Percentiles rank a stretch among this genome's conserved stretches.
phyloP scores from a whole-genome alignment of 2,888 invertebrate species.

The Anaspis maculata region DNA sequence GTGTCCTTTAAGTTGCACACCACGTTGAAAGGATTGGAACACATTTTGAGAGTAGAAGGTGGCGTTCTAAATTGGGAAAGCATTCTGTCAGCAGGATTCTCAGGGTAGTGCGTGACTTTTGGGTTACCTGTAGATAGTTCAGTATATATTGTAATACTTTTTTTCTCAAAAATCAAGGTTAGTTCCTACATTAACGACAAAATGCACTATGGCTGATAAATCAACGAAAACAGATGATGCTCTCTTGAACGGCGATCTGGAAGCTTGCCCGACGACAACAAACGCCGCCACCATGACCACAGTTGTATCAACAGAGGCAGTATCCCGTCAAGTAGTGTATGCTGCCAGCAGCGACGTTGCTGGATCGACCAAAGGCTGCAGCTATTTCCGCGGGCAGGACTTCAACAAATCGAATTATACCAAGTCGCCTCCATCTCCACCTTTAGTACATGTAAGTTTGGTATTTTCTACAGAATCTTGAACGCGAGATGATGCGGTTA shows the following conservation, averaged over 20 bases:
- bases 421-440: constrained; percentile 26
- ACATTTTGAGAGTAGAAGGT: no score
- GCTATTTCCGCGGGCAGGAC: constrained; percentile 19
- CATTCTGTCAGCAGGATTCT: no score
- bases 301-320: constrained; percentile 34
- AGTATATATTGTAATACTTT: no score
- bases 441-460: constrained; percentile 21
- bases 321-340: constrained; percentile 26
- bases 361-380: constrained; percentile 23
- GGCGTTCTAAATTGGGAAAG: no score
- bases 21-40: no score
- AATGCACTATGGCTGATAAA: constrained; percentile 55
- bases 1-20: no score
- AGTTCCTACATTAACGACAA: constrained; percentile 39
- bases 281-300: constrained; percentile 51
- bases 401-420: constrained; percentile 17
- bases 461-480: no score
- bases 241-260: constrained; percentile 33
- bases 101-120: no score
- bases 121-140: no score
- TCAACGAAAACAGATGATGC: constrained; percentile 59
- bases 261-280: constrained; percentile 38
- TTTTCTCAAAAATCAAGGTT: no score
- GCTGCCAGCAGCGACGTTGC: constrained; percentile 21
- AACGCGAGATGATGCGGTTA: no score